Evolutionary conservation across 2,113 vertebrate species (phyloP).

Genomic region (Datnioides undecimradiatus): DNA sequence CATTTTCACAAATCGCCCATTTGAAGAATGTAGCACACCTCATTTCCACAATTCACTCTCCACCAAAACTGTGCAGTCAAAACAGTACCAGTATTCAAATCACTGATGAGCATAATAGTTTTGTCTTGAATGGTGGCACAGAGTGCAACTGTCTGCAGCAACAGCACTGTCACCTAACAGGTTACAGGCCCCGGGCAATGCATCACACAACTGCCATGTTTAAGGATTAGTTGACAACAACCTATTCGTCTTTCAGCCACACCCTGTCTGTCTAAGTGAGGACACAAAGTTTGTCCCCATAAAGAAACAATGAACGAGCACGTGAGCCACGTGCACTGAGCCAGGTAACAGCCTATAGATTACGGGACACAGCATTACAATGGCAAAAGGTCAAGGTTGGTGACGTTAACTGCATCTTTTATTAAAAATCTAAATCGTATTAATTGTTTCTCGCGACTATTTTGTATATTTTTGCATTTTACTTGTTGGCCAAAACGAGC

Average conservation of each 20-base stretch:
- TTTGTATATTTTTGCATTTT: neutral
- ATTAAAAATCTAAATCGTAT: neutral
- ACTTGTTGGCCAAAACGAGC: neutral
- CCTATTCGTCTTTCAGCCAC: slow-evolving; percentile 47
- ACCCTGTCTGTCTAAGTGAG: slow-evolving; percentile 19
- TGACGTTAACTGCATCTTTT: neutral
- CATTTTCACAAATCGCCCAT: neutral
- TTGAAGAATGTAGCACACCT: neutral
- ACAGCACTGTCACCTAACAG: slow-evolving; percentile 20
- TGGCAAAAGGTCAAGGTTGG: accelerated
- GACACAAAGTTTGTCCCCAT: slow-evolving; percentile 23
- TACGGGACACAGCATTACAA: neutral
- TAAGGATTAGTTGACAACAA: slow-evolving; percentile 9
- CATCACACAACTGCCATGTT: slow-evolving; percentile 15
- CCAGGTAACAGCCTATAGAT: neutral
- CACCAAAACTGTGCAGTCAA: neutral
- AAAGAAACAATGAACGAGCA: slow-evolving; percentile 5
- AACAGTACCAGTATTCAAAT: neutral
- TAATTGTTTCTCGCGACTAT: neutral
- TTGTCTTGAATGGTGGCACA: neutral
- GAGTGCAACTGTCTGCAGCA: slow-evolving; percentile 15
- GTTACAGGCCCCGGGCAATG: neutral
- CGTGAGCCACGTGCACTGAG: neutral
- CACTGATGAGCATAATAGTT: neutral
- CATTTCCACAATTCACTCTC: neutral